phyloP scores from a whole-genome alignment of 2,888 invertebrate species.

The Gisinianus flammeolus region DNA sequence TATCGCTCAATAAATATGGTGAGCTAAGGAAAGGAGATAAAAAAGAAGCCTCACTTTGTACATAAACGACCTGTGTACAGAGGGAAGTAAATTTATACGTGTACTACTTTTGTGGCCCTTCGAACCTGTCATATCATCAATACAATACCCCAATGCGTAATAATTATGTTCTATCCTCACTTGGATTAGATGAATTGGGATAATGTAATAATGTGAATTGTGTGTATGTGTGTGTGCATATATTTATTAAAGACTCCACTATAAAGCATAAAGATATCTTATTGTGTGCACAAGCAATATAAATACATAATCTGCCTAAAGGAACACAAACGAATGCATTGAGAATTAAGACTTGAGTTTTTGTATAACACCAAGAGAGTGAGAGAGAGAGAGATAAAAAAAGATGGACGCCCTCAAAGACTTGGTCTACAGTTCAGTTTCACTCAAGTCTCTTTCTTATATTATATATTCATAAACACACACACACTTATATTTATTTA shows the following conservation, averaged over 20 bases:
- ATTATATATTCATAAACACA: no score
- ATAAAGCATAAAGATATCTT: conserved; percentile 24
- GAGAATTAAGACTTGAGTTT: conserved; percentile 14
- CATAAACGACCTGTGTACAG: neutral
- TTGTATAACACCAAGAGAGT: neutral
- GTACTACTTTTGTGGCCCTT: conserved; percentile 20
- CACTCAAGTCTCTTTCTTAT: conserved; percentile 16
- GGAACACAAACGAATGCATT: conserved; percentile 11
- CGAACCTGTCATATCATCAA: conserved; percentile 44
- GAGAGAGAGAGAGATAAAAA: conserved; percentile 5
- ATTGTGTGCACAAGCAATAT: conserved; percentile 32
- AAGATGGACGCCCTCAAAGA: conserved; percentile 19
- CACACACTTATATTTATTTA: neutral
- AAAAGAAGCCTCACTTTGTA: neutral
- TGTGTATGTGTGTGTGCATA: no score
- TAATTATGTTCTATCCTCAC: conserved; percentile 42
- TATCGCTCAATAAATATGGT: no score
- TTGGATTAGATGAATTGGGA: conserved; percentile 39
- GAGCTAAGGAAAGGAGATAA: no score
- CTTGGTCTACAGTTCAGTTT: conserved; percentile 19
- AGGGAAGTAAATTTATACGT: neutral
- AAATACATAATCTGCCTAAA: conserved; percentile 34
- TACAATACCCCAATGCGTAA: conserved; percentile 36
- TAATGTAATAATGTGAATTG: conserved; percentile 47
- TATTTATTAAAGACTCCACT: no score